phyloP scores from a whole-genome alignment of 2,113 vertebrate genomes.

The Gracilinanus agilis region DNA sequence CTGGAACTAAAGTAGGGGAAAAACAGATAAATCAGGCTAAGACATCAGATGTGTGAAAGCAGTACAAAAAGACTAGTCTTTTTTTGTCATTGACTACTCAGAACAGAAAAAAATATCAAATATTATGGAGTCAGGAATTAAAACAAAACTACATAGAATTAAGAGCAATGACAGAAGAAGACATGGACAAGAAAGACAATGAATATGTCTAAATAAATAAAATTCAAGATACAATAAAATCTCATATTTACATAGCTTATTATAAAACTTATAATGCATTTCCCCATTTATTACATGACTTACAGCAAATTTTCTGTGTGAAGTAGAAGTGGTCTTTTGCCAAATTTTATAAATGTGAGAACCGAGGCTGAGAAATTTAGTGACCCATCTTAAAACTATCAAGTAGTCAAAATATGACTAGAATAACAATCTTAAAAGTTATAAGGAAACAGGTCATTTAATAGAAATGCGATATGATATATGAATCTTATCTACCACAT shows the following conservation, averaged over 20 bases:
- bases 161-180: neutral
- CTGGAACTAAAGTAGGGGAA: conserved; percentile 3
- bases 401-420: neutral
- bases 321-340: neutral
- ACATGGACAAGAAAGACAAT: neutral
- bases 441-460: neutral
- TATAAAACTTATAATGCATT: neutral
- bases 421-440: neutral
- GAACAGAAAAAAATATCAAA: conserved; percentile 30
- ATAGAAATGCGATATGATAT: neutral
- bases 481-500: neutral
- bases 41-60: neutral
- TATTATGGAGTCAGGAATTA: neutral
- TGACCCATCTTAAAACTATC: neutral
- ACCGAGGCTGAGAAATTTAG: neutral
- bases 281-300: neutral
- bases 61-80: neutral
- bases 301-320: neutral
- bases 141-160: neutral
- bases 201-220: too few relatives aligned
- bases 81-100: conserved; percentile 17
- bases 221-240: neutral
- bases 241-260: neutral
- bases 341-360: neutral
- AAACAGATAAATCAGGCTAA: neutral